Base-by-base conservation (phyloP, 2,888 invertebrate species). In the Tachina fera region DNA sequence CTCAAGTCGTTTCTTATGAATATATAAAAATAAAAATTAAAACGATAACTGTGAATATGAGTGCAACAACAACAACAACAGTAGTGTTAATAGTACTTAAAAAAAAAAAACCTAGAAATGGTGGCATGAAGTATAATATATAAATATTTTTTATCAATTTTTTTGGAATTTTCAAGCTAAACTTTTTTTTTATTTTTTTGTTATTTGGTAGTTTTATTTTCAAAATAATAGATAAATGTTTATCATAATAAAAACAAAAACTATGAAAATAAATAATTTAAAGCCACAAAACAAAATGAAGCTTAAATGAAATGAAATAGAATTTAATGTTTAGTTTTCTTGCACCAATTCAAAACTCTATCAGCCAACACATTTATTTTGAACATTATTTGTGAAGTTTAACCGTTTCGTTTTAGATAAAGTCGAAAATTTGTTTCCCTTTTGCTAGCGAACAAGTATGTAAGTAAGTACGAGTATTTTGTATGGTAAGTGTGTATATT, bases 211-310 rank as follows among this genome's bases (percentile, higher is more conserved):
- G 43, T 60, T 83, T 71, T 68, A 53, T 83, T 84, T 80, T 60
- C 63, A 68, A 83, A 81, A 51, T 81, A 81, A 81, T 56, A 84
- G 87, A 87, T 87, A 87, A 86, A 83, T 67, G 51, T 80, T 86
- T 86, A 87, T 87, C 84, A 78, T 70, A 81, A 74, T 3, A 14
- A 74, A 63, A 67, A 67, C 2, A 22, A 58, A 72, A 22, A 76
- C 51, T 70, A n/a, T 65, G 43, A 83, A 31, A 84, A 84, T 70
- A 75, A 60, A 51, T 71, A 51, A 68, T 70, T 70, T 10, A 70
- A 71, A 70, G 43, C 41, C 53, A 60, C 43, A 70, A 61, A 58
- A 31, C 65, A 47, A 72, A 39, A n/a, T n/a, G n/a, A n/a, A 56
- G 13, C 4, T 51, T 60, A 78, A 72, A 67, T 68, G 71, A 78